Evolutionary conservation across 2,113 vertebrate species (phyloP).

Genomic region (Zonotrichia leucophrys): DNA sequence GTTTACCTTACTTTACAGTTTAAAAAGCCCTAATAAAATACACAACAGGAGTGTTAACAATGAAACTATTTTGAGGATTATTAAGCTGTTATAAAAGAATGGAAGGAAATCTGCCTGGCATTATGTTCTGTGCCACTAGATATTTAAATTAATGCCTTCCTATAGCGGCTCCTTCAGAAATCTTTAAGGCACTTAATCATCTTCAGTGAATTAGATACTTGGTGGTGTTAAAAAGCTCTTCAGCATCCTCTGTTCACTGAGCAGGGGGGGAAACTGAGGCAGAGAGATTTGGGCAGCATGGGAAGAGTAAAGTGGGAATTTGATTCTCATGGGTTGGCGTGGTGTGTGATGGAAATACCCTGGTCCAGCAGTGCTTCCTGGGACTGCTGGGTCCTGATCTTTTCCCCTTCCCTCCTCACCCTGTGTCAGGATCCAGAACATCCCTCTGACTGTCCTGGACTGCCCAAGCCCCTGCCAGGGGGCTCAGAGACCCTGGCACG

Average conservation of each 20-base stretch:
- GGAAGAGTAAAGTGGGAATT: neutral
- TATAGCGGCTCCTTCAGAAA: constrained; percentile 30
- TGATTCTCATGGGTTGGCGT: accelerated
- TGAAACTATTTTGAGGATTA: constrained; percentile 32
- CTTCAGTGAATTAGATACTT: neutral
- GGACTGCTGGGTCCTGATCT: accelerated
- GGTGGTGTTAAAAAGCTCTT: neutral
- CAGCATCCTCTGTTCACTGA: neutral
- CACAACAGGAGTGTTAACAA: constrained; percentile 27
- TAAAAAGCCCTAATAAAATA: constrained; percentile 28
- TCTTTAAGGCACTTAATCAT: constrained; percentile 18
- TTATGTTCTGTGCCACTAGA: neutral
- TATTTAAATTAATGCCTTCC: constrained; percentile 51
- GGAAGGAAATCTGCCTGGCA: constrained; percentile 40
- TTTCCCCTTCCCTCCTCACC: neutral
- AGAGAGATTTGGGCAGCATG: accelerated
- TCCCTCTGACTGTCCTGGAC: too few relatives aligned
- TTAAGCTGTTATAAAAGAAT: constrained; percentile 39
- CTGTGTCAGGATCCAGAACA: too few relatives aligned
- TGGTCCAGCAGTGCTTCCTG: neutral
- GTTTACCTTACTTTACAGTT: constrained; percentile 24
- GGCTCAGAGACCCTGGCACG: too few relatives aligned
- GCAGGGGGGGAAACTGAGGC: neutral
- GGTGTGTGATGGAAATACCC: neutral
- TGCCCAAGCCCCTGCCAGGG: too few relatives aligned